A percentile compares a stretch with the other conserved stretches of the same genome.
These are phyloP conservation scores for Carduelis carduelis DNA, from an alignment of 2,797 vertebrate species.

Conservation along the genomic window DNA sequence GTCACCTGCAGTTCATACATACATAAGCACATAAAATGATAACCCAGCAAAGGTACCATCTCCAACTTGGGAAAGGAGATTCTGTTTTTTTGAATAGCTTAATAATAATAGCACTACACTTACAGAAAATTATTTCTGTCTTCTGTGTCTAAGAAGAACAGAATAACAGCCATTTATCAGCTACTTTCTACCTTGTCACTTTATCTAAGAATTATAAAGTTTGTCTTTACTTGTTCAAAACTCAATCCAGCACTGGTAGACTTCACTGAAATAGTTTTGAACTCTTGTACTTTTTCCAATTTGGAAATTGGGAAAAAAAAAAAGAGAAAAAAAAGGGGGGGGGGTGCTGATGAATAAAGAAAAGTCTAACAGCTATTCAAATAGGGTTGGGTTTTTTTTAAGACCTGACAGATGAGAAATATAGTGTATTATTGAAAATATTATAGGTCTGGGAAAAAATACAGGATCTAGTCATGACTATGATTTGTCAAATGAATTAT, in stretches of 20 bases:
- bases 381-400: background rate
- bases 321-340: too few relatives aligned
- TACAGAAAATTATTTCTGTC: conserved; percentile 4
- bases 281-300: background rate
- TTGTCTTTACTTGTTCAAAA: background rate
- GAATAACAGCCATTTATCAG: background rate
- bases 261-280: background rate
- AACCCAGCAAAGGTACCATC: background rate
- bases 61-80: background rate
- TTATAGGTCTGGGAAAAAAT: conserved; percentile 52
- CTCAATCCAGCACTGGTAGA: background rate
- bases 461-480: background rate
- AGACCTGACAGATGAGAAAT: conserved; percentile 47
- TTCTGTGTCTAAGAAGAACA: background rate
- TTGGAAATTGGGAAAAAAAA: accelerated
- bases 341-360: background rate
- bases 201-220: background rate
- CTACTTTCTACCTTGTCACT: background rate
- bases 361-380: conserved; percentile 16
- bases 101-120: background rate
- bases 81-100: background rate
- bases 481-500: background rate
- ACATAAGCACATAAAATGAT: conserved; percentile 29
- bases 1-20: conserved; percentile 50
- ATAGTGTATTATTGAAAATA: conserved; percentile 53